Percentiles rank a stretch among this genome's conserved stretches.
phyloP scores from a whole-genome alignment of 2,797 vertebrate species.

The Masticophis lateralis region DNA sequence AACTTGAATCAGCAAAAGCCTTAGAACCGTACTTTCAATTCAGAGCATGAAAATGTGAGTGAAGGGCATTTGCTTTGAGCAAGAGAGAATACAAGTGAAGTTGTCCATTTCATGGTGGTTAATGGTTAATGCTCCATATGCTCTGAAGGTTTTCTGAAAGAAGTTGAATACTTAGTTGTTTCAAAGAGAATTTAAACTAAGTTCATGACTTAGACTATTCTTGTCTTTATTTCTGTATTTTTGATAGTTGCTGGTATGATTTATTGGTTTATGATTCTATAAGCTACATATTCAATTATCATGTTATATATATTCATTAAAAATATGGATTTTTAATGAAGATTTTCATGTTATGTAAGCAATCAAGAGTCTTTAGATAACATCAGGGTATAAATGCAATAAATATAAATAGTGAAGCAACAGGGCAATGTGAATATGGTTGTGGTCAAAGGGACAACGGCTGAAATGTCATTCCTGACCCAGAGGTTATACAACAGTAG shows the following conservation, averaged over 20 bases:
- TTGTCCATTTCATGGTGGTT: background rate
- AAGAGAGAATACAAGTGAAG: background rate
- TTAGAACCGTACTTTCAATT: background rate
- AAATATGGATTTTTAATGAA: background rate
- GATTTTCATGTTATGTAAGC: background rate
- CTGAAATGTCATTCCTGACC: background rate
- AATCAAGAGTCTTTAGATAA: background rate
- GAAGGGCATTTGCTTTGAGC: background rate
- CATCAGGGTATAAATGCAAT: background rate
- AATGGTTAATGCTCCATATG: background rate
- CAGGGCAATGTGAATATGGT: background rate
- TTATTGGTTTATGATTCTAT: background rate
- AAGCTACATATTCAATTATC: background rate
- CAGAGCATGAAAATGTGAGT: background rate
- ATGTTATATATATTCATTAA: background rate
- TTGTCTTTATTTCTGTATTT: background rate
- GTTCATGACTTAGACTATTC: background rate
- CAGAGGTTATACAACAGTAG: background rate
- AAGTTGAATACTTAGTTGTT: background rate
- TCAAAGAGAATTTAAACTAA: background rate
- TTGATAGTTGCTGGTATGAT: background rate
- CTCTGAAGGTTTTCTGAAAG: background rate
- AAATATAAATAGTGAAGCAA: background rate
- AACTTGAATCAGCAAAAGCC: background rate
- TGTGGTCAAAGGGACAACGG: background rate